Evolutionary conservation across 64 coral and sea anemone species (phyloP), one percentile per base, ranked within the genome.

Genomic region (Stylophora pistillata): DNA sequence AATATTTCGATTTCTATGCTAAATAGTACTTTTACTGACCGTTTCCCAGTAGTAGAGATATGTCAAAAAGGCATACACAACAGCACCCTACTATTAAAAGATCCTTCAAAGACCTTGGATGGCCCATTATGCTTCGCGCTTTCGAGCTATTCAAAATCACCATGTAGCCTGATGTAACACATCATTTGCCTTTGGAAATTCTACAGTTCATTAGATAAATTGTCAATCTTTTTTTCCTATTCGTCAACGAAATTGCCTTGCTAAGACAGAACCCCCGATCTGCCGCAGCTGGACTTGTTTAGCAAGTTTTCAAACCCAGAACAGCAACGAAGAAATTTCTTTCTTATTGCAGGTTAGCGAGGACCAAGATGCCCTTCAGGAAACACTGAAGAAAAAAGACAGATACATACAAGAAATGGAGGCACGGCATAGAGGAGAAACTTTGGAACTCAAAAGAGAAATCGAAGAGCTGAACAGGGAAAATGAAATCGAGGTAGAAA

Each of bases 401-500:
- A 76, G 69, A 17, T 93, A 90, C 26, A 90, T 93, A 65, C 75
- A 76, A 26, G 95, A 97, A 58, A 90, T 97, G 86, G 87, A 97
- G 87, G 80, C 62, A 37, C 56, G 79, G 2, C 59, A 97, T 21
- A 72, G 34, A 9, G 81, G 93, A 58, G 91, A 97, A 41, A 87
- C 73, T 59, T 62, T 81, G 74, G 82, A 89, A 41, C 76, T 97
- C 53, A 82, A 89, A 47, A 69, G 89, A n/a, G 95, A 97, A 32
- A 66, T 97, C n/a, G 95, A 97, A 26, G 89, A 93, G 21, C 20
- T 79, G 23, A 92, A 85, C 59, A 91, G 91, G 15, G 95, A 97
- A 54, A 58, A 90, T 26, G 91, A 97, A 58, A 78, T 97, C 30
- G 91, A 97, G 27, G 10, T 97, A 21, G 78, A 86, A 41, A 93